Evolutionary conservation across 2,888 invertebrate species (phyloP).

Genomic region (Linyphia triangularis): DNA sequence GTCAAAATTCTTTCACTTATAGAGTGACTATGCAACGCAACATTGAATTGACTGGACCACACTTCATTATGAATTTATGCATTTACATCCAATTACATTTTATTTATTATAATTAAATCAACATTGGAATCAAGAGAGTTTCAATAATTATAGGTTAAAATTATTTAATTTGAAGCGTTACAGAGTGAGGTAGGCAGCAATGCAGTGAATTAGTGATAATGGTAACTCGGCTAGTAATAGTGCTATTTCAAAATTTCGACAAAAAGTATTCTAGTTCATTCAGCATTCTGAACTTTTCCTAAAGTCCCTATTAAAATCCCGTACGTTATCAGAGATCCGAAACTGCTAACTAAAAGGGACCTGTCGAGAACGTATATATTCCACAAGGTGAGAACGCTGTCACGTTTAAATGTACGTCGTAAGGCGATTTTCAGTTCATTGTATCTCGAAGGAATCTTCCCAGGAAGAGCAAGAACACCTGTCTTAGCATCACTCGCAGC

Average conservation of each 20-base stretch:
- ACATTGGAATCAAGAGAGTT: too few relatives aligned
- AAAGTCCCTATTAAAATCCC: conserved; percentile 13
- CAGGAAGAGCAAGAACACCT: background rate
- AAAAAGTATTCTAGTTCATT: background rate
- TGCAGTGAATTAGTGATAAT: too few relatives aligned
- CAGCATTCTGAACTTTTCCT: background rate
- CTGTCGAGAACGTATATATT: background rate
- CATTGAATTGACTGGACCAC: too few relatives aligned
- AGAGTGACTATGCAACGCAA: too few relatives aligned
- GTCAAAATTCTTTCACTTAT: too few relatives aligned
- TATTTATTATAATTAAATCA: too few relatives aligned
- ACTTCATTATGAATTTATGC: too few relatives aligned
- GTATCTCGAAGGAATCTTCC: background rate
- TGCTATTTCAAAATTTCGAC: background rate
- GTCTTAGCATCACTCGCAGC: background rate
- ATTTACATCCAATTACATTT: too few relatives aligned
- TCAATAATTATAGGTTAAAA: too few relatives aligned
- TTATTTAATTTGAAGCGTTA: too few relatives aligned
- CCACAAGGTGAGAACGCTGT: background rate
- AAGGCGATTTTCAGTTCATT: background rate
- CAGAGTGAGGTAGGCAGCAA: too few relatives aligned
- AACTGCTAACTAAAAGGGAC: background rate
- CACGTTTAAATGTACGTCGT: background rate
- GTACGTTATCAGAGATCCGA: background rate
- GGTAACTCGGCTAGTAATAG: too few relatives aligned